Base-by-base conservation (phyloP, 2,797 vertebrate genomes). In the Oryzias sinensis region DNA sequence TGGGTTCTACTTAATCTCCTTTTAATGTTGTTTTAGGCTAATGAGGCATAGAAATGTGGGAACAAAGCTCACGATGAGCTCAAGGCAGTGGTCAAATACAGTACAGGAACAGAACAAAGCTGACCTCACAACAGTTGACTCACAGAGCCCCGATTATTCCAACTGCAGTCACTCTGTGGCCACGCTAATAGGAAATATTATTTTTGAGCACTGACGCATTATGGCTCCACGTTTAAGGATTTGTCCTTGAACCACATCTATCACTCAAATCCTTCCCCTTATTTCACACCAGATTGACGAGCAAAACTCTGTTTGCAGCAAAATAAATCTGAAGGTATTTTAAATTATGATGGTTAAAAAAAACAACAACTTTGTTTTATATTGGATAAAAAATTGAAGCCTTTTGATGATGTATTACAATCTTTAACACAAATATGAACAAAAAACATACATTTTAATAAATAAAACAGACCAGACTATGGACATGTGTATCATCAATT, bases 161-260 rank as follows among this genome's bases (percentile, higher is more conserved):
- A 14, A 41, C 62, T 58, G 6, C 33, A 74, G 55, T 65, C 76
- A 67, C 29, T 33, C 29, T 76, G 71, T 81, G 77, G 81, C 65
- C 70, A 70, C 70, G 56, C 61, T 81, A 85, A 77, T 74, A 74
- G 74, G 72, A 65, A 64, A 77, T 61, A 84, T 83, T 83, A 85
- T 84, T 69, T 71, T 33, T 9, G 29, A 33, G 65, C 50, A 59
- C 65, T 53, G 76, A 69, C 46, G 68, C 80, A 82, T 83, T 76
- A 67, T 76, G 72, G 65, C 82, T 67, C 70, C 57, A 75, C 54
- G 71, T 77, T 82, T 79, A 72, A 74, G 60, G 68, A 57, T 71
- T 68, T 73, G 81, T 76, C 86, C 82, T 88, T 87, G 81, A 87
- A 87, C 60, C 75, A 77, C 74, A 84, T 68, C 79, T 75, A 88